These are phyloP conservation scores for Heliopora coerulea DNA, from an alignment of 92 coral and sea anemone genomes.

Conservation along the genomic window DNA sequence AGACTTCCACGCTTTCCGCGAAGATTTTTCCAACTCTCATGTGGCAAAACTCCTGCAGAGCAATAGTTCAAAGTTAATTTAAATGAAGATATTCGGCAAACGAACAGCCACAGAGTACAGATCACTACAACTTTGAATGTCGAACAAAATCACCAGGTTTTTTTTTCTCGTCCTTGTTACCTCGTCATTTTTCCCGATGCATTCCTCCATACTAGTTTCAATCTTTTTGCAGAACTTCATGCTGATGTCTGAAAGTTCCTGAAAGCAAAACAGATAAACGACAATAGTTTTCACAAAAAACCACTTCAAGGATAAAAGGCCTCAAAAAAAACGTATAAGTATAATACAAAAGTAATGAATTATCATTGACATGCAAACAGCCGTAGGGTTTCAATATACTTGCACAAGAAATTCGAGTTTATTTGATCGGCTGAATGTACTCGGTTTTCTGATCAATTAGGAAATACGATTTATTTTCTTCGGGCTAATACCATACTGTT, in stretches of 20 bases:
- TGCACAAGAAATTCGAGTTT: no score
- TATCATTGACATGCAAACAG: no score
- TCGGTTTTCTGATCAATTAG: no score
- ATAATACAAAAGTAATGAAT: no score
- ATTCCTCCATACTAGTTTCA: constrained; percentile 75
- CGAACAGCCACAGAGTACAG: not conserved
- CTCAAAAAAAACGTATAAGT: no score
- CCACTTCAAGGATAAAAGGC: no score
- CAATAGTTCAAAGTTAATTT: not conserved
- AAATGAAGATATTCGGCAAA: not conserved
- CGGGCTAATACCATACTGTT: no score
- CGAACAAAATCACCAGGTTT: not conserved
- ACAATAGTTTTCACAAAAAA: not conserved
- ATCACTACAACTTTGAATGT: not conserved
- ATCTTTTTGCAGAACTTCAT: constrained; percentile 79
- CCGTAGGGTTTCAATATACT: no score
- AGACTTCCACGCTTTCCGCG: constrained; percentile 82
- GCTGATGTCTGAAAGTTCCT: constrained; percentile 91
- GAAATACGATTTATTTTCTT: no score
- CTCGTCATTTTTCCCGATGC: constrained; percentile 83
- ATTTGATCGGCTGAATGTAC: no score
- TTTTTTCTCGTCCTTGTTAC: constrained; percentile 25
- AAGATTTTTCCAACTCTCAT: constrained; percentile 87
- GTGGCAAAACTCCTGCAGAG: constrained; percentile 75
- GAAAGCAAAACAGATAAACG: not conserved